Conservation (phyloP, 2,113 vertebrate genomes). For the Lasiurus borealis region DNA sequence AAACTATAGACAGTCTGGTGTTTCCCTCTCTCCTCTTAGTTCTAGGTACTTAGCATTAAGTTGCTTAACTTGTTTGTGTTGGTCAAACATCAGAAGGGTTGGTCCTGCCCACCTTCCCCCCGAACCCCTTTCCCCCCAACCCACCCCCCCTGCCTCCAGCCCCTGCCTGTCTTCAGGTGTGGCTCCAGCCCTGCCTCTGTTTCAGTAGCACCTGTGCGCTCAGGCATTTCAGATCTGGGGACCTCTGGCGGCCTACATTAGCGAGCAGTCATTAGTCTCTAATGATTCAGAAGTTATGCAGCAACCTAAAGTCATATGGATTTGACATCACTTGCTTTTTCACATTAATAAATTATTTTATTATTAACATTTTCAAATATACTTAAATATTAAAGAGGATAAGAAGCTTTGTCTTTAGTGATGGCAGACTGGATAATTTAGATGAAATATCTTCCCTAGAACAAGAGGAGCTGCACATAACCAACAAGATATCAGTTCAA, state of each 20-base stretch:
- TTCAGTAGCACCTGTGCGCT: neutral
- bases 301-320: neutral
- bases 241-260: neutral
- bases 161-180: neutral
- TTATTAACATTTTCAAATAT: slow-evolving; percentile 10
- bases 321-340: neutral
- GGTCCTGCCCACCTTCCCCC: too few relatives aligned
- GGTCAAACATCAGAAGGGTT: too few relatives aligned
- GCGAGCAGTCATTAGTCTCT: neutral
- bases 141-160: too few relatives aligned
- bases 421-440: neutral
- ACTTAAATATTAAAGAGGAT: neutral
- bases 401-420: neutral
- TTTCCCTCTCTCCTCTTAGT: neutral
- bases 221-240: neutral
- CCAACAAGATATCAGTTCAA: neutral
- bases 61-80: neutral
- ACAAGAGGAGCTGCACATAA: neutral
- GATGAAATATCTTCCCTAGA: neutral
- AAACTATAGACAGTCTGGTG: neutral
- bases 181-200: neutral
- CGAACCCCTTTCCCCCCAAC: rapidly evolving
- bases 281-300: neutral
- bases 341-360: neutral
- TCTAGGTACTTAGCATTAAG: neutral